Conservation (phyloP, 1,140 invertebrate genomes). For the Pectinophora gossypiella region DNA sequence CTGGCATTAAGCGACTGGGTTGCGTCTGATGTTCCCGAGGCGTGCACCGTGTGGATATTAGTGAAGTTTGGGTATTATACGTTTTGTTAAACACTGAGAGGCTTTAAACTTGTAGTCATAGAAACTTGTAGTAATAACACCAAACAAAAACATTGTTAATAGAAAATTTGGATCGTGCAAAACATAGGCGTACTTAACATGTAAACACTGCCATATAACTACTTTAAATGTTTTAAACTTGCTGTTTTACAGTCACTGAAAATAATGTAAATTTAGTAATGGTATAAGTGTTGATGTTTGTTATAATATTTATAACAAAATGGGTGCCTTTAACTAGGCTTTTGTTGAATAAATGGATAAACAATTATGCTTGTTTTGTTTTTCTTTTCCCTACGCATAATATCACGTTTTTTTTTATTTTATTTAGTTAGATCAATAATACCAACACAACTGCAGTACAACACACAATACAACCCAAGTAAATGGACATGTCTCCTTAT, state of each 20-base stretch:
- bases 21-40: background rate
- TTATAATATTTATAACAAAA: constrained; percentile 63
- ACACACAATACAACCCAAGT: no score
- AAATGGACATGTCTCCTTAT: no score
- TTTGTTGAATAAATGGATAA: constrained; percentile 28
- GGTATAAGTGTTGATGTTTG: constrained; percentile 24
- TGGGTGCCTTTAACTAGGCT: constrained; percentile 20
- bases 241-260: background rate
- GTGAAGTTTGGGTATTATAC: no score
- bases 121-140: background rate
- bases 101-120: background rate
- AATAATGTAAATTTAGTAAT: background rate
- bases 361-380: constrained; percentile 1
- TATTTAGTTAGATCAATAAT: no score
- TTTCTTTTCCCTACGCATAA: no score
- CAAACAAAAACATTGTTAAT: background rate
- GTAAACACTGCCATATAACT: constrained; percentile 1
- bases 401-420: no score
- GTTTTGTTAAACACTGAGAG: background rate
- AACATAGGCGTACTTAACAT: background rate
- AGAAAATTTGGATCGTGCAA: background rate
- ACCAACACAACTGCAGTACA: no score
- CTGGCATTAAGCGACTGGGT: background rate
- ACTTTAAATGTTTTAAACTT: background rate
- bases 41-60: no score